Percentiles rank a stretch among this genome's conserved stretches.
phyloP scores from a whole-genome alignment of 2,113 vertebrate genomes.

The Dicentrarchus labrax region DNA sequence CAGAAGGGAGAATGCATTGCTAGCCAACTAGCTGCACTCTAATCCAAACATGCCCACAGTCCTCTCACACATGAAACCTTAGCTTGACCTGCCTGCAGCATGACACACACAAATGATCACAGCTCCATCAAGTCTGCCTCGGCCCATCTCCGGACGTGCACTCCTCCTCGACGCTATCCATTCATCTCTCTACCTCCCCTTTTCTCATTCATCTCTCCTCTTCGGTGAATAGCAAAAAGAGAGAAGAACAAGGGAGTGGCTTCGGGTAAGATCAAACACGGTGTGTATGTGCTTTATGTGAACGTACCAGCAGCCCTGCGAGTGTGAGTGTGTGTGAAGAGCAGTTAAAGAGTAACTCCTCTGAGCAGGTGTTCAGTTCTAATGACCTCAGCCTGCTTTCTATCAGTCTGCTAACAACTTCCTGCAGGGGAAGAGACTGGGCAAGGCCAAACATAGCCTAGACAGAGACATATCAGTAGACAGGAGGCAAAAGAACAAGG shows the following conservation, averaged over 20 bases:
- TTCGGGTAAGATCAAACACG: slow-evolving; percentile 70
- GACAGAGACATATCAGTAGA: slow-evolving; percentile 66
- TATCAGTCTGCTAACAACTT: slow-evolving; percentile 79
- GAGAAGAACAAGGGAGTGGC: slow-evolving; percentile 65
- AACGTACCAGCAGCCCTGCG: slow-evolving; percentile 30
- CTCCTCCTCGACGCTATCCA: slow-evolving; percentile 46
- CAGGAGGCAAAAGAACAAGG: slow-evolving; percentile 40
- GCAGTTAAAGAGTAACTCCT: slow-evolving; percentile 82
- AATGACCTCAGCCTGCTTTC: slow-evolving; percentile 79
- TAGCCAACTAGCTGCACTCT: slow-evolving; percentile 1
- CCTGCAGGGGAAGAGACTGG: slow-evolving; percentile 74
- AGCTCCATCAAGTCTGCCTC: slow-evolving; percentile 44
- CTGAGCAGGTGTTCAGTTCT: slow-evolving; percentile 79
- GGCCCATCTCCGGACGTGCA: slow-evolving; percentile 55
- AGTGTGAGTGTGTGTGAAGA: slow-evolving; percentile 66
- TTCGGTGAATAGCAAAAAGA: slow-evolving; percentile 55
- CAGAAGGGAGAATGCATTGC: neutral
- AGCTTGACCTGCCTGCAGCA: slow-evolving; percentile 56
- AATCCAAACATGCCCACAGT: slow-evolving; percentile 29
- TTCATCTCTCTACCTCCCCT: slow-evolving; percentile 67
- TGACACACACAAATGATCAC: slow-evolving; percentile 56
- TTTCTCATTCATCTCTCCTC: slow-evolving; percentile 68
- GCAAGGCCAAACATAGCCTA: slow-evolving; percentile 77
- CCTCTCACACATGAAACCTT: slow-evolving; percentile 32
- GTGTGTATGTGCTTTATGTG: slow-evolving; percentile 48